Evolutionary conservation across 2,113 vertebrate species (phyloP).

Genomic region (Myiopsitta monachus): DNA sequence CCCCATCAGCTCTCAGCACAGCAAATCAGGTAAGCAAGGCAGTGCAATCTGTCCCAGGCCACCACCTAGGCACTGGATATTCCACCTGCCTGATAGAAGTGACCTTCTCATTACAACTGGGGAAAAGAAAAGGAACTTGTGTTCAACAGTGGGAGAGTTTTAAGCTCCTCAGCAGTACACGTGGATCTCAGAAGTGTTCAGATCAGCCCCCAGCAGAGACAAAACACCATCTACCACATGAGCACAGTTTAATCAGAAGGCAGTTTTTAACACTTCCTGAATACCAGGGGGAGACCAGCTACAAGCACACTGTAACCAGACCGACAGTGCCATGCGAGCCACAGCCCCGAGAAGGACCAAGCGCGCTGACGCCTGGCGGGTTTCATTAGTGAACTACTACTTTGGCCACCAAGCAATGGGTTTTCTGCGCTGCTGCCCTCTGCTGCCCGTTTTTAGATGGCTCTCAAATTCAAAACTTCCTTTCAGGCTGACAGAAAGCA

Average conservation of each 20-base stretch:
- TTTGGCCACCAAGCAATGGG: neutral
- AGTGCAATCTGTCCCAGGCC: neutral
- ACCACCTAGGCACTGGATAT: neutral
- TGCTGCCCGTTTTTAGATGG: neutral
- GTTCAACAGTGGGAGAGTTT: neutral
- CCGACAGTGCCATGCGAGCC: rapidly evolving
- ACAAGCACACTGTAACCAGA: neutral
- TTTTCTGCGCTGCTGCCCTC: neutral
- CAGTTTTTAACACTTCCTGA: neutral
- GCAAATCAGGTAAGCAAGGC: neutral
- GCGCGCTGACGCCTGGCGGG: rapidly evolving
- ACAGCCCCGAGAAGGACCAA: neutral
- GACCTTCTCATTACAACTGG: neutral
- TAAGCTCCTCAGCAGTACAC: neutral
- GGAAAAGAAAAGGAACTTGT: neutral
- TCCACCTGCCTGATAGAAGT: neutral
- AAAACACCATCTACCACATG: rapidly evolving
- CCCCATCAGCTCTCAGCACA: neutral
- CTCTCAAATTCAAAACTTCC: neutral
- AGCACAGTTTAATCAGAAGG: neutral
- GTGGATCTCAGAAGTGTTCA: neutral
- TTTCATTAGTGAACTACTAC: neutral
- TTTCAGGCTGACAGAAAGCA: neutral
- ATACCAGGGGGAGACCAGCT: neutral
- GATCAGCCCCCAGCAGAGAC: neutral